phyloP scores from a whole-genome alignment of 2,888 invertebrate species.

The Nemoura dubitans region DNA sequence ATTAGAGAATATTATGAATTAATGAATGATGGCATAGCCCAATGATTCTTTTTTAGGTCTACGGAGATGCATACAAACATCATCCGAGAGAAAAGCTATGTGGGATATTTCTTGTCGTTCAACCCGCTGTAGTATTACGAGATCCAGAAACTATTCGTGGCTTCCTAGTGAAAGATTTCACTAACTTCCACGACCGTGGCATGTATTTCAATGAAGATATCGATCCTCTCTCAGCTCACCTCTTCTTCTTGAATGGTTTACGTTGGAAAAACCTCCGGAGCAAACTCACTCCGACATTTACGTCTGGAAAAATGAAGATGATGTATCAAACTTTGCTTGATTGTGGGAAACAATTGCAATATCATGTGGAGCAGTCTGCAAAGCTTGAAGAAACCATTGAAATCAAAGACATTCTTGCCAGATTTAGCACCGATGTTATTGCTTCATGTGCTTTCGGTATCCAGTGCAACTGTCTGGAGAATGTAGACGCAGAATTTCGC shows the following conservation, averaged over 20 bases:
- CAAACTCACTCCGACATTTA: constrained; percentile 47
- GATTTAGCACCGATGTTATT: constrained; percentile 70
- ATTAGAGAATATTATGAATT: no score
- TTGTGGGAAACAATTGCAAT: constrained; percentile 42
- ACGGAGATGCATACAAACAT: no score
- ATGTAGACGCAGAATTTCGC: constrained; percentile 66
- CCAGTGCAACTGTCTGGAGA: constrained; percentile 66
- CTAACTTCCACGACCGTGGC: constrained; percentile 73
- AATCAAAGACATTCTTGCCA: constrained; percentile 66
- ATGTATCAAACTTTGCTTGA: constrained; percentile 49
- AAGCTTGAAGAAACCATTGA: constrained; percentile 55
- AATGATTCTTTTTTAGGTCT: no score
- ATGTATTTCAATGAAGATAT: constrained; percentile 59
- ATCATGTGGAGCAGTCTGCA: constrained; percentile 52
- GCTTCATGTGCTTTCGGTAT: constrained; percentile 70
- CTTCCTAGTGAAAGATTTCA: constrained; percentile 70
- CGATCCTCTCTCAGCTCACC: constrained; percentile 25
- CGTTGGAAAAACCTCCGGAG: constrained; percentile 55
- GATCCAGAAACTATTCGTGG: constrained; percentile 67
- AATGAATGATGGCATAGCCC: no score
- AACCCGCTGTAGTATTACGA: constrained; percentile 68
- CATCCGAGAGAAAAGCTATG: no score
- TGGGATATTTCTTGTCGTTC: not conserved
- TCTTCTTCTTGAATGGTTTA: constrained; percentile 46
- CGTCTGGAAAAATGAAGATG: constrained; percentile 54